Conservation (phyloP, 2,797 vertebrate species). For the Numenius phaeopus region DNA sequence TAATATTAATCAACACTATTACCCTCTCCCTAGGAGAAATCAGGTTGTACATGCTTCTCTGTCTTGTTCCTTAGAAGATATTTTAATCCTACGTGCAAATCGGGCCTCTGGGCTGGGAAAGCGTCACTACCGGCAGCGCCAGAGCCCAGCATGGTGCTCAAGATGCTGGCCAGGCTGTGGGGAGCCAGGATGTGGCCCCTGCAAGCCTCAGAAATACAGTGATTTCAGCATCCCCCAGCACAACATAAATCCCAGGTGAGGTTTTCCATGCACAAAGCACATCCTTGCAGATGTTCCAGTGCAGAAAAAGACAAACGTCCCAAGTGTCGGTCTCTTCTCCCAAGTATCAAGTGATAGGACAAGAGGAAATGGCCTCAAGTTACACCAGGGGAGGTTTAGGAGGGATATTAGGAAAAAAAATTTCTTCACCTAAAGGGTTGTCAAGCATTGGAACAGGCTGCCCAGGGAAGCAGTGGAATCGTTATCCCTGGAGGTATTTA, state of each 20-base stretch:
- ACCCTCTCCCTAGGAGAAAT: background rate
- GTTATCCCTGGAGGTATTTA: background rate
- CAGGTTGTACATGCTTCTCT: background rate
- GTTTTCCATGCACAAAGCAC: background rate
- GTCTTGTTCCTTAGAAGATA: accelerated
- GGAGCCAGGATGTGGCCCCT: background rate
- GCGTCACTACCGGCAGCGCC: background rate
- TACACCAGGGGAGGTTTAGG: background rate
- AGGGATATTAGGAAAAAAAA: background rate
- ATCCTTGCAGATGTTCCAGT: background rate
- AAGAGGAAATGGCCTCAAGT: background rate
- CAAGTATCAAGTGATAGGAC: background rate
- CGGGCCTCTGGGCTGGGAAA: background rate
- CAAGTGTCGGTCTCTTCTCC: background rate
- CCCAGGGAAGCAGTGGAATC: background rate
- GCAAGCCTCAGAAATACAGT: background rate
- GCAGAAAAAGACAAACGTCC: background rate
- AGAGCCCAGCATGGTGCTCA: background rate
- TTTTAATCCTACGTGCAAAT: background rate
- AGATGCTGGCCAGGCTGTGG: background rate
- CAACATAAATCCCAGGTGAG: accelerated
- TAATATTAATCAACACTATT: background rate
- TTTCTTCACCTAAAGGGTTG: background rate
- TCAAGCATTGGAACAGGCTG: background rate
- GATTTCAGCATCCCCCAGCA: background rate